These are phyloP conservation scores for Heterodera schachtii DNA, from an alignment of 1,140 invertebrate species.

Conservation along the genomic window DNA sequence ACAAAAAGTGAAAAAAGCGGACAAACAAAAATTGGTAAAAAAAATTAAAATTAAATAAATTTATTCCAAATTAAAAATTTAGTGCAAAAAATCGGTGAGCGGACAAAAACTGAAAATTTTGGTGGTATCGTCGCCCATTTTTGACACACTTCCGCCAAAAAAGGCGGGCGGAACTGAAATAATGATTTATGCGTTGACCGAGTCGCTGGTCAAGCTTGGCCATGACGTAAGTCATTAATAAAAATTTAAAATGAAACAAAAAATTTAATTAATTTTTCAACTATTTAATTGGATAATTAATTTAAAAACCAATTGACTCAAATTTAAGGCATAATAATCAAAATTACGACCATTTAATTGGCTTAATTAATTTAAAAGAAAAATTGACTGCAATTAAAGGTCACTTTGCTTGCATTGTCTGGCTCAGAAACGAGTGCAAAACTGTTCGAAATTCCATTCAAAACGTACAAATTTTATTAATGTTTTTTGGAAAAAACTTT, in stretches of 20 bases:
- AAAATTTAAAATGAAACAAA: not conserved
- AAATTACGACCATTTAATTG: no score
- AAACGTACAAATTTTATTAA: not conserved
- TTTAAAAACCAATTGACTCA: no score
- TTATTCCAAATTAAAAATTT: not conserved
- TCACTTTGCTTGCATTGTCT: not conserved
- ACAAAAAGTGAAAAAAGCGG: not conserved
- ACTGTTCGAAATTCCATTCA: not conserved
- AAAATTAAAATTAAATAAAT: not conserved
- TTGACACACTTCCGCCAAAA: slow-evolving; percentile 30
- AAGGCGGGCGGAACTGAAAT: slow-evolving; percentile 31
- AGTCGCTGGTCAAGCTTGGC: slow-evolving; percentile 24
- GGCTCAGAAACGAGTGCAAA: not conserved
- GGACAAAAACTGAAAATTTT: not conserved
- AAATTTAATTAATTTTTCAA: not conserved
- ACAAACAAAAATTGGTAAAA: not conserved
- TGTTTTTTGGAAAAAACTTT: not conserved
- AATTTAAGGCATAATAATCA: no score
- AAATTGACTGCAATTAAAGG: no score
- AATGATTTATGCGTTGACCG: slow-evolving; percentile 23
- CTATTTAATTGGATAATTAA: no score
- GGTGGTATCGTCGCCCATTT: slow-evolving; percentile 51
- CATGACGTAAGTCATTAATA: slow-evolving; percentile 20
- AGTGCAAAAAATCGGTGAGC: not conserved
- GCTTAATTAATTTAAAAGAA: no score